phyloP scores from a whole-genome alignment of 2,797 vertebrate genomes.

The Cercopithecus mitis region DNA sequence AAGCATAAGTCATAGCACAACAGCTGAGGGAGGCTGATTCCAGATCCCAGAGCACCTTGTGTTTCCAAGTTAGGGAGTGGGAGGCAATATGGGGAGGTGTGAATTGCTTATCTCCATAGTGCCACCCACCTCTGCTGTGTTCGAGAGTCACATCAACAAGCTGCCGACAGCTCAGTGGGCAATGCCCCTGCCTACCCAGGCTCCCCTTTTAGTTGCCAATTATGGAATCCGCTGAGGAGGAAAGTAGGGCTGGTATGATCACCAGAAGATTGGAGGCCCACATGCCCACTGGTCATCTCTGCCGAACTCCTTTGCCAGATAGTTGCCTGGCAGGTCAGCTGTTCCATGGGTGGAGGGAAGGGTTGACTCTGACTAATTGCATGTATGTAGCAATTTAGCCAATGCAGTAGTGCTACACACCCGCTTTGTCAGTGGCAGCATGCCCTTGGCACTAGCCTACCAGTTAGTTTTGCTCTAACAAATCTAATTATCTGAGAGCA shows the following conservation, averaged over 20 bases:
- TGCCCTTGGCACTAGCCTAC: neutral
- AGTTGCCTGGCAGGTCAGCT: neutral
- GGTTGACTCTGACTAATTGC: neutral
- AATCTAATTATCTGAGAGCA: neutral
- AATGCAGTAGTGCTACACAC: neutral
- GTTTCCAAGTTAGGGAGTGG: conserved; percentile 65
- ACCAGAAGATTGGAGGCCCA: neutral
- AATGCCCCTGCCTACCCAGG: neutral
- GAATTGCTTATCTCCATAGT: conserved; percentile 67
- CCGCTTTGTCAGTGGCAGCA: neutral
- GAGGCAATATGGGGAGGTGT: conserved; percentile 65
- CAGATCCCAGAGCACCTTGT: conserved; percentile 54
- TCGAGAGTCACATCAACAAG: neutral
- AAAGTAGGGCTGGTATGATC: neutral
- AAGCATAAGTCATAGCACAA: neutral
- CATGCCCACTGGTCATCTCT: neutral
- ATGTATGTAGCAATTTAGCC: neutral
- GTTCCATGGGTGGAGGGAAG: neutral
- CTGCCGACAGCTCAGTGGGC: conserved; percentile 44
- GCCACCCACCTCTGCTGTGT: conserved; percentile 60
- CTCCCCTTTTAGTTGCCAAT: neutral
- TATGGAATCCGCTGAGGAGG: neutral
- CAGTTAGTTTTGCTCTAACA: neutral
- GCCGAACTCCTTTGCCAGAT: neutral
- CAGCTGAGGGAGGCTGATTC: conserved; percentile 24